A percentile compares a stretch with the other conserved stretches of the same genome.
These are phyloP conservation scores for Theristicus caerulescens DNA, from an alignment of 2,113 vertebrate genomes.

Conservation along the genomic window DNA sequence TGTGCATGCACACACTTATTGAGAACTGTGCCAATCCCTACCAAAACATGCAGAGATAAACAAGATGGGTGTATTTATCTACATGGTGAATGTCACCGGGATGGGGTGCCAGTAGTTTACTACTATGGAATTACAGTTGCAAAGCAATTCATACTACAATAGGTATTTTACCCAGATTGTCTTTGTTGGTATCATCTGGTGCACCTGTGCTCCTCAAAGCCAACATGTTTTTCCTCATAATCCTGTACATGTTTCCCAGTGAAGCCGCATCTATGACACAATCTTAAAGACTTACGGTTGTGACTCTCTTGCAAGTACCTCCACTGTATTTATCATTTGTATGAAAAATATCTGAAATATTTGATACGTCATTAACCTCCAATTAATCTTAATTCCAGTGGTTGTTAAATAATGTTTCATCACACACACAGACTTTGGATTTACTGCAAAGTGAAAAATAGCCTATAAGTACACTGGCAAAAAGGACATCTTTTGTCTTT, in stretches of 20 bases:
- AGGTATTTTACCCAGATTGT: background rate
- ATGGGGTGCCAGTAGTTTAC: background rate
- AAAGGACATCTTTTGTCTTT: background rate
- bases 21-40: background rate
- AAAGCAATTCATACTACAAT: background rate
- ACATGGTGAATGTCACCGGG: background rate
- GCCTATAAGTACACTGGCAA: background rate
- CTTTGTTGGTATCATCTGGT: background rate
- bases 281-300: background rate
- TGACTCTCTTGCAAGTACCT: background rate
- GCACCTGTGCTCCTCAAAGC: background rate
- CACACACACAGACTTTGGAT: background rate
- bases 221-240: background rate
- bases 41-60: background rate
- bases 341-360: background rate
- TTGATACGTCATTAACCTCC: background rate
- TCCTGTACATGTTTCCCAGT: background rate
- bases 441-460: background rate
- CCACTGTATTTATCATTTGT: background rate
- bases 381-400: background rate
- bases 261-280: background rate
- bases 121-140: background rate
- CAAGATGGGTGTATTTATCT: background rate
- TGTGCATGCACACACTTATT: background rate
- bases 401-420: background rate